Percentiles rank a stretch among this genome's conserved stretches.
Evolutionary conservation across 2,113 vertebrate species (phyloP).

Genomic region (Drymodes brunneopygia): DNA sequence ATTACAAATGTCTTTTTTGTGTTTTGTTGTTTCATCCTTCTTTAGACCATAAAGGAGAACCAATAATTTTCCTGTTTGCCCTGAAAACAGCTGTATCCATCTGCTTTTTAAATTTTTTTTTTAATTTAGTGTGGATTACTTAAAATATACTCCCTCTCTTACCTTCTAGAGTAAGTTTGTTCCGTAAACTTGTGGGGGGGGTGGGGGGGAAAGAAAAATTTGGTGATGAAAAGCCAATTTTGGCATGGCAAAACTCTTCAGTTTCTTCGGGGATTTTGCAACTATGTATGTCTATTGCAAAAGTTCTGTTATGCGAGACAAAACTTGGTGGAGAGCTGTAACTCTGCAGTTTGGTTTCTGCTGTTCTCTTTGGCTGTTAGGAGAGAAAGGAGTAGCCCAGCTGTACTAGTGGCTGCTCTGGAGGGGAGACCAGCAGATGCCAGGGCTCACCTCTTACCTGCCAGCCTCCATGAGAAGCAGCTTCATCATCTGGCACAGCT

Average conservation of each 20-base stretch:
- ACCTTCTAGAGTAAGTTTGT: background rate
- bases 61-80: background rate
- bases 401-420: background rate
- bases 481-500: rapidly evolving
- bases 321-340: background rate
- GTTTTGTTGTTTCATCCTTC: background rate
- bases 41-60: background rate
- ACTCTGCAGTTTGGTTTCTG: background rate
- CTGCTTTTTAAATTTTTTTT: background rate
- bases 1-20: background rate
- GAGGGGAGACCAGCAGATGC: background rate
- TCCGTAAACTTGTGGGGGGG: background rate
- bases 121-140: background rate
- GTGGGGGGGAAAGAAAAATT: background rate
- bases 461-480: background rate
- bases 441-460: background rate
- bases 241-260: background rate
- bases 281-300: rapidly evolving
- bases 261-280: background rate
- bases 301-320: background rate
- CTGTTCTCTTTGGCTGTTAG: background rate
- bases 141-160: background rate
- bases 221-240: background rate
- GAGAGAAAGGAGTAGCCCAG: background rate
- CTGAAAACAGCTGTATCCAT: background rate